A percentile compares a stretch with the other conserved stretches of the same genome.
Conservation (phyloP, 2,797 vertebrate genomes). For the Peromyscus eremicus region DNA sequence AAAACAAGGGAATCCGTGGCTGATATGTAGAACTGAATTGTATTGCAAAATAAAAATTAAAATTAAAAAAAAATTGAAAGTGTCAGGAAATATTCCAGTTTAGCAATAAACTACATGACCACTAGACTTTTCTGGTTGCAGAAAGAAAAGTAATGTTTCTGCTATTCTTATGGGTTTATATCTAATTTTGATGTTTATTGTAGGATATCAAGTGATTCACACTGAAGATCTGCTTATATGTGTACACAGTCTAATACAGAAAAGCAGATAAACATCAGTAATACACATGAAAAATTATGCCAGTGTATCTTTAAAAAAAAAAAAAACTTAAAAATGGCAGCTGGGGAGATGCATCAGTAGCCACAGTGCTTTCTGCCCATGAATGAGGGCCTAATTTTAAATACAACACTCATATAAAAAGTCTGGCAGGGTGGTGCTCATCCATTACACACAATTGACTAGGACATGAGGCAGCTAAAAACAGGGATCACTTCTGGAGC, state of each 20-base stretch:
- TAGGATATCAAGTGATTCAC: neutral
- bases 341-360: neutral
- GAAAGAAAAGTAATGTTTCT: neutral
- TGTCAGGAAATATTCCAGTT: neutral
- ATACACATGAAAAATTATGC: neutral
- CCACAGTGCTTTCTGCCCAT: neutral
- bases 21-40: too few relatives aligned
- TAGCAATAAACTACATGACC: neutral
- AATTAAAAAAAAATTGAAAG: conserved; percentile 9
- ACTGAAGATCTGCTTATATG: neutral
- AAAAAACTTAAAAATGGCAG: neutral
- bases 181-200: neutral
- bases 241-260: neutral
- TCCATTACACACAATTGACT: neutral
- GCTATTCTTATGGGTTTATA: neutral
- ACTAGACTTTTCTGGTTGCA: neutral
- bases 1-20: too few relatives aligned
- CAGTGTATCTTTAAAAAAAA: neutral
- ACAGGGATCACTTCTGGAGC: neutral
- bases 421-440: neutral
- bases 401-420: neutral
- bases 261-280: neutral
- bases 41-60: too few relatives aligned
- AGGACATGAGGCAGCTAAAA: neutral
- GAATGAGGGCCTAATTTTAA: neutral